Evolutionary conservation across 2,888 invertebrate species (phyloP).

Genomic region (Zele albiditarsus): DNA sequence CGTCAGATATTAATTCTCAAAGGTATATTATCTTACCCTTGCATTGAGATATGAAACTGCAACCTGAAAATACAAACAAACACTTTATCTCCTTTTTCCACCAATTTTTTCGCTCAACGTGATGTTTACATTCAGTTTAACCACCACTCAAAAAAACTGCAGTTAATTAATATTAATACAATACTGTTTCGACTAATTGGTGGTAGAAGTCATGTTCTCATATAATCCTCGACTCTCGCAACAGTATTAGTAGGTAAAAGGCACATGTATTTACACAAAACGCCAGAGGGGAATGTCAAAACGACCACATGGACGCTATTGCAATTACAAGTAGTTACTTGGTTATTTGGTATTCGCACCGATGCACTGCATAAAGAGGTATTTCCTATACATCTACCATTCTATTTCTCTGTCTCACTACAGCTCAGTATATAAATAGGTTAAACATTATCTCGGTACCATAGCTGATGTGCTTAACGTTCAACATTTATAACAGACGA

Average conservation of each 20-base stretch:
- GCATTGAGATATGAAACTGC: no score
- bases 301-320: background rate
- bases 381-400: background rate
- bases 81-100: no score
- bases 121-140: background rate
- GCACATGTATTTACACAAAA: no score
- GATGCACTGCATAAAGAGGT: background rate
- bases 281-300: background rate
- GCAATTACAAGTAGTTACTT: conserved; percentile 1
- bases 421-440: background rate
- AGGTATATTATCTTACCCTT: no score
- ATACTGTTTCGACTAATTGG: background rate
- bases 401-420: background rate
- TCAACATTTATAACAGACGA: background rate
- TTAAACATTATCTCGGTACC: background rate
- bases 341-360: background rate
- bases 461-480: background rate
- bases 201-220: background rate
- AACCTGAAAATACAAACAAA: no score
- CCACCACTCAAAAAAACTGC: background rate
- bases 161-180: background rate
- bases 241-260: background rate
- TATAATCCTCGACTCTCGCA: background rate
- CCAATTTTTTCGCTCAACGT: no score
- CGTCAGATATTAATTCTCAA: no score